These are phyloP conservation scores for Triplophysa siluroides DNA, from an alignment of 2,113 vertebrate genomes.

Conservation along the genomic window DNA sequence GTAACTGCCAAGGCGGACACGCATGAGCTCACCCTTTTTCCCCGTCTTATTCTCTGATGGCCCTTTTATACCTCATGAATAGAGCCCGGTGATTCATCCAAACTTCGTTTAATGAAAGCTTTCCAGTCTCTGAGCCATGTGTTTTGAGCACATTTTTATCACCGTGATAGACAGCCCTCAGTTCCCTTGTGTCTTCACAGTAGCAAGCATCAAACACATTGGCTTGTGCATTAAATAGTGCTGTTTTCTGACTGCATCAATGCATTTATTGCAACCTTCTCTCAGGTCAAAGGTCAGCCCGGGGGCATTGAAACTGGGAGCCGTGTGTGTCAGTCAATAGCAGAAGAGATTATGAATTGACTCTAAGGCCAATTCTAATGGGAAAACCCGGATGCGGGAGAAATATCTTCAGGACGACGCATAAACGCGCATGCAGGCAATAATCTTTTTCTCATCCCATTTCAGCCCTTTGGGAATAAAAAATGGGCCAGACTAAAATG, in stretches of 20 bases:
- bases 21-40: constrained; percentile 12
- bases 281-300: constrained; percentile 38
- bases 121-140: constrained; percentile 15
- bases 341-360: neutral
- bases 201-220: constrained; percentile 4
- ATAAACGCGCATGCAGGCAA: neutral
- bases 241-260: neutral
- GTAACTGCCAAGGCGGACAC: constrained; percentile 23
- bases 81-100: constrained; percentile 33
- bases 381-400: constrained; percentile 1
- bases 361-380: constrained; percentile 11
- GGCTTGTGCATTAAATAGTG: neutral
- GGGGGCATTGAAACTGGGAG: neutral
- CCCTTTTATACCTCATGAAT: constrained; percentile 32
- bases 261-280: constrained; percentile 28
- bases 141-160: neutral
- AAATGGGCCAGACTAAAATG: constrained; percentile 7
- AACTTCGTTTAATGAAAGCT: constrained; percentile 12
- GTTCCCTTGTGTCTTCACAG: too few species aligned
- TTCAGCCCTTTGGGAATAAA: constrained; percentile 11
- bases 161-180: neutral
- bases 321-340: neutral
- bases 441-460: constrained; percentile 25
- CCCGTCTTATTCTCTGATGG: constrained; percentile 31
- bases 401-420: neutral